Conservation (phyloP, 2,797 vertebrate species). For the Enteromius afrohamiltoni region DNA sequence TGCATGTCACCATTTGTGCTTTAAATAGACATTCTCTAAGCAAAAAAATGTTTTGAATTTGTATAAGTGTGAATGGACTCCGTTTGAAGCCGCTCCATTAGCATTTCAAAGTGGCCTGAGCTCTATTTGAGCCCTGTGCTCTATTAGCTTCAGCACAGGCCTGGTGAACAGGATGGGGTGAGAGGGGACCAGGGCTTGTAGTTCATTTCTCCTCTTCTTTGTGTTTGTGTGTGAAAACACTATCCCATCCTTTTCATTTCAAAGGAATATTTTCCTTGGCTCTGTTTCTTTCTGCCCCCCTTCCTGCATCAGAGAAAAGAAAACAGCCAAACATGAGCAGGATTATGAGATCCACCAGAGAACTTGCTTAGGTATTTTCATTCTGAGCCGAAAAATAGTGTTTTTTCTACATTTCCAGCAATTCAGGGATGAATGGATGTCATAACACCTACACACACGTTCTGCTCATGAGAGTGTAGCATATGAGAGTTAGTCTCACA, state of each 20-base stretch:
- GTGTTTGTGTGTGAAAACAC: slow-evolving; percentile 75
- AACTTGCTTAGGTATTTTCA: slow-evolving; percentile 35
- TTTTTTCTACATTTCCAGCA: slow-evolving; percentile 24
- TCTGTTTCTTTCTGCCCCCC: slow-evolving; percentile 39
- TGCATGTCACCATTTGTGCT: slow-evolving; percentile 42
- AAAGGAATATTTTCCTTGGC: slow-evolving; percentile 57
- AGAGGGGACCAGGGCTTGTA: slow-evolving; percentile 80
- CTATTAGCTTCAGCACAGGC: slow-evolving; percentile 86
- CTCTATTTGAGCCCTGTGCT: slow-evolving; percentile 83
- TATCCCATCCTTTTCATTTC: slow-evolving; percentile 59
- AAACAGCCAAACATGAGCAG: slow-evolving; percentile 38
- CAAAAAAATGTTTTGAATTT: slow-evolving; percentile 88
- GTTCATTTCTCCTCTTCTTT: slow-evolving; percentile 77
- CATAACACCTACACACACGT: slow-evolving; percentile 9
- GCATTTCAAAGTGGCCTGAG: slow-evolving; percentile 94
- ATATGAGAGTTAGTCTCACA: not conserved
- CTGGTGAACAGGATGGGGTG: slow-evolving; percentile 82
- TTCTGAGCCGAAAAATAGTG: not conserved
- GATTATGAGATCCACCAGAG: slow-evolving; percentile 44
- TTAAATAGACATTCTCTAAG: slow-evolving; percentile 74
- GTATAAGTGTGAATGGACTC: slow-evolving; percentile 91
- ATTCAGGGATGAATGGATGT: slow-evolving; percentile 6
- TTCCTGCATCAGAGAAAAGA: slow-evolving; percentile 30
- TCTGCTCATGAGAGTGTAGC: not conserved
- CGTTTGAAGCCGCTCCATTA: slow-evolving; percentile 89